Base-by-base conservation (phyloP, 2,888 invertebrate genomes). In the Conops quadrifasciatus region DNA sequence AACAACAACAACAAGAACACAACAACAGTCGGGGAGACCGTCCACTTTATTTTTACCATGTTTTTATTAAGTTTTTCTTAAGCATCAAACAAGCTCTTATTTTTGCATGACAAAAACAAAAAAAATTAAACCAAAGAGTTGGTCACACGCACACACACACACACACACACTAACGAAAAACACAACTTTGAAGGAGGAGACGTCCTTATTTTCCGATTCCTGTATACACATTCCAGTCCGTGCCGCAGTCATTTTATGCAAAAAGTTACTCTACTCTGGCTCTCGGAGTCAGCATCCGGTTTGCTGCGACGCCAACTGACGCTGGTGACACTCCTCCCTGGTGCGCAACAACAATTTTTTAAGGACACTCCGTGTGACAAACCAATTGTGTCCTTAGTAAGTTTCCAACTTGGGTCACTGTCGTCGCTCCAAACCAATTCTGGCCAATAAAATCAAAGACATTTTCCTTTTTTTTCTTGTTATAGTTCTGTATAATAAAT, bases 311-410 rank as follows among this genome's bases (percentile, higher is more conserved):
- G 43, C 19, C 24, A 45, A 28, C 58, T 4, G 67, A 51, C 68
- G 13, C 65, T 72, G 72, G 74, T 73, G 74, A 74, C 74, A 75
- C 74, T 72, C 73, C 72, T 67, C 71, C 71, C 71, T 67, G 69
- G 71, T 73, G 73, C 69, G 73, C 73, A 70, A 68, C 71, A 73
- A 71, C 71, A 71, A 69, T 63, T 69, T 73, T 68, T 69, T 71
- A 71, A 70, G 71, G 71, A 73, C 72, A 56, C 43, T 71, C 62
- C 43, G 72, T 75, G 75, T 74, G 75, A 78, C 76, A 78, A 78
- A 78, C 78, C 78, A 78, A 78, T 78, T 77, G 78, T 78, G 78
- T 78, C 77, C 77, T 74, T 77, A 73, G 72, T 74, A 74, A 76
- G 76, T 76, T 75, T 74, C 75, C 76, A 75, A 75, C 76, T 75